Evolutionary conservation across 2,888 invertebrate genomes (phyloP), one percentile per base, ranked within the genome.

Genomic region (Apoderus coryli): DNA sequence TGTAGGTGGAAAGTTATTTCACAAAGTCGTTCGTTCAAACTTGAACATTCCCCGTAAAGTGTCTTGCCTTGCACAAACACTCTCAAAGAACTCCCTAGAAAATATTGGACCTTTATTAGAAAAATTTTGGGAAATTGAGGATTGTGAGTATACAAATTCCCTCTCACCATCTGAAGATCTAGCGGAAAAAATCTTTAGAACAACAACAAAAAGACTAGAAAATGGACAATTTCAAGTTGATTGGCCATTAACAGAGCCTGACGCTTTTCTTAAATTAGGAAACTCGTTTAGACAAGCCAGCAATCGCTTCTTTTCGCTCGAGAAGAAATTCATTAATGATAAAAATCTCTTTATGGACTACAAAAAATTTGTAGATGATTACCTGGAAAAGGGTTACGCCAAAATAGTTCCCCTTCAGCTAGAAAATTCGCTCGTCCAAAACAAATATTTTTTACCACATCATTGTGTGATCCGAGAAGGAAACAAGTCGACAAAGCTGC

Each of bases 161-260:
- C n/a, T n/a, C n/a, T n/a, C n/a, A n/a, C n/a, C n/a, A n/a, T n/a
- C n/a, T n/a, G n/a, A n/a, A n/a, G n/a, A n/a, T n/a, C n/a, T n/a
- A n/a, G n/a, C n/a, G n/a, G n/a, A n/a, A n/a, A n/a, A n/a, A n/a
- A n/a, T n/a, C n/a, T n/a, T n/a, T n/a, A n/a, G n/a, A n/a, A n/a
- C n/a, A n/a, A n/a, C n/a, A n/a, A n/a, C n/a, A n/a, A n/a, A n/a
- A n/a, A n/a, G n/a, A n/a, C n/a, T n/a, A n/a, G n/a, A 12, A 13
- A 10, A 25, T 25, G 33, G 33, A 6, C 10, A 9, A 4, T 29
- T 29, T 19, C 33, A 33, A 29, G 33, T 33, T 4, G 16, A 29
- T 19, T 10, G 29, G 4, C 33, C 29, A 3, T 19, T 33, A 2
- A 33, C 29, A 19, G n/a, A 5, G 4, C 19, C 14, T 13, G 22